Conservation (phyloP, 2,113 vertebrate genomes). For the Piaya cayana region DNA sequence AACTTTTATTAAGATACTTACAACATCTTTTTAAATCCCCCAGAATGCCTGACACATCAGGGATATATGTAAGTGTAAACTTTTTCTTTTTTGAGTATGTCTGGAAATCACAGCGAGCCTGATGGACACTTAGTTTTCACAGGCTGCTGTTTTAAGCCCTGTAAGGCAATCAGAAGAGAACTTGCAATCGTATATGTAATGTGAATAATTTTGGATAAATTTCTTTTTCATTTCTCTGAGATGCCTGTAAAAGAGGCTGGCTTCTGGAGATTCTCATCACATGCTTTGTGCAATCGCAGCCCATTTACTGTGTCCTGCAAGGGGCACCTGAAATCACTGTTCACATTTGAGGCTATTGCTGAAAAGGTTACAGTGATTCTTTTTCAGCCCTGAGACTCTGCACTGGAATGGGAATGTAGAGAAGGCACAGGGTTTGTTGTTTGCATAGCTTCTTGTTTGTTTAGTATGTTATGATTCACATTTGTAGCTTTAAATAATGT, state of each 20-base stretch:
- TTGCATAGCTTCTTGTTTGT: neutral
- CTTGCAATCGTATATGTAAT: neutral
- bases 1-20: slow-evolving; percentile 15
- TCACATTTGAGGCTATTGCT: neutral
- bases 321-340: slow-evolving; percentile 36
- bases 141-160: slow-evolving; percentile 18
- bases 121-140: slow-evolving; percentile 12
- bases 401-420: neutral
- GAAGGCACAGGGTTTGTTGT: neutral
- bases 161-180: slow-evolving; percentile 22
- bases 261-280: neutral
- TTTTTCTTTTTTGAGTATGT: neutral
- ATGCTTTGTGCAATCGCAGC: slow-evolving; percentile 4
- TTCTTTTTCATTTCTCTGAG: slow-evolving; percentile 30
- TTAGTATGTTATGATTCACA: neutral
- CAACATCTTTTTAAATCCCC: slow-evolving; percentile 24
- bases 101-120: neutral
- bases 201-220: slow-evolving; percentile 54
- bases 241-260: neutral
- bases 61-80: slow-evolving; percentile 6
- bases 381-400: neutral
- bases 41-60: slow-evolving; percentile 2
- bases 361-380: neutral
- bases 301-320: slow-evolving; percentile 26
- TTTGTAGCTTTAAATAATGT: neutral